Evolutionary conservation across 2,888 invertebrate species (phyloP).

Genomic region (Tachina lurida): DNA sequence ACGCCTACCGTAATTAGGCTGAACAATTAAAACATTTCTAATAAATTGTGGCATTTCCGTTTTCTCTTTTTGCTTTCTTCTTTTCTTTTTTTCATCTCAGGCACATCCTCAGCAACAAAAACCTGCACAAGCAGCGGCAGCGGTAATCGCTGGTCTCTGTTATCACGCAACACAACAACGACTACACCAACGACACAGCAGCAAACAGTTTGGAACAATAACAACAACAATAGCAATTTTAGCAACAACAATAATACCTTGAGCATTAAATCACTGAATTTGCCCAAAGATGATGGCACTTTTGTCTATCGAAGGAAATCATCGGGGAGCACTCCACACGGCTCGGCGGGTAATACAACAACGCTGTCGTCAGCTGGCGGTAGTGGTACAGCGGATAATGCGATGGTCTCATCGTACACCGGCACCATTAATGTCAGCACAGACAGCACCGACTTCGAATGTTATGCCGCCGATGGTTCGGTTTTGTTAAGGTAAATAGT

Average conservation of each 20-base stretch:
- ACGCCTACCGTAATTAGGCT: too few relatives aligned
- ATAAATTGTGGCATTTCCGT: not conserved
- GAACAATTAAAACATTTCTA: not conserved
- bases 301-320: slow-evolving; percentile 82
- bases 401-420: slow-evolving; percentile 70
- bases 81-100: not conserved
- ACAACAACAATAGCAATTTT: slow-evolving; percentile 76
- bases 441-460: slow-evolving; percentile 83
- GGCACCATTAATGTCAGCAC: slow-evolving; percentile 75
- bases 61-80: not conserved
- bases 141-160: slow-evolving; percentile 79
- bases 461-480: slow-evolving; percentile 85
- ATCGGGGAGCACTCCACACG: slow-evolving; percentile 80
- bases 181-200: slow-evolving; percentile 58
- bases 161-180: slow-evolving; percentile 75
- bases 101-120: slow-evolving; percentile 72
- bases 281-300: slow-evolving; percentile 81
- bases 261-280: slow-evolving; percentile 79
- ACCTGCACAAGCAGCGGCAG: slow-evolving; percentile 72
- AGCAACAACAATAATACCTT: slow-evolving; percentile 78
- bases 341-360: slow-evolving; percentile 33
- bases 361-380: slow-evolving; percentile 54
- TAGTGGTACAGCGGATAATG: slow-evolving; percentile 71
- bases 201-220: slow-evolving; percentile 69
- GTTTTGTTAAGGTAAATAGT: slow-evolving; percentile 85